Conservation (phyloP, 1,140 invertebrate species). For the Hetaerina americana region DNA sequence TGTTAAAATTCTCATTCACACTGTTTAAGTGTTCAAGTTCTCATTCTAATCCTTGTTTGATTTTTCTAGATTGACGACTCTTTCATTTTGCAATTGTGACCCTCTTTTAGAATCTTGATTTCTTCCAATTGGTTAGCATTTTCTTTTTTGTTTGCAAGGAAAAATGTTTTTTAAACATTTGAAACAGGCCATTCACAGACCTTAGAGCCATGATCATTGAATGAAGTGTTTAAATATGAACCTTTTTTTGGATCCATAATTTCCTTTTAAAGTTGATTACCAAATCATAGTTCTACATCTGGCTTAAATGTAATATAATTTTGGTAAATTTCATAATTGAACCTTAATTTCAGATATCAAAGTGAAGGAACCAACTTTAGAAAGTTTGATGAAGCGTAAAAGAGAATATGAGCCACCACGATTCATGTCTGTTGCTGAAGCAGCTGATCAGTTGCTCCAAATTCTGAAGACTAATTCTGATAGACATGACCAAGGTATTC, state of each 20-base stretch:
- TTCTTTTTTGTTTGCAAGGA: no score
- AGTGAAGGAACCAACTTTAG: slow-evolving; percentile 93
- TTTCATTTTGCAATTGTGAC: no score
- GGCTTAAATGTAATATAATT: background rate
- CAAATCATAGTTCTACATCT: background rate
- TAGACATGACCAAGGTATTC: slow-evolving; percentile 16
- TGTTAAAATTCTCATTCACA: no score
- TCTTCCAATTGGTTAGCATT: no score
- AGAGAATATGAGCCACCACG: slow-evolving; percentile 85
- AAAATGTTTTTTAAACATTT: no score
- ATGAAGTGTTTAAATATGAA: background rate
- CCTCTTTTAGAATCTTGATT: no score
- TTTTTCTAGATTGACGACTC: no score
- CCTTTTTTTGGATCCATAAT: background rate
- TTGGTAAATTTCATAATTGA: background rate
- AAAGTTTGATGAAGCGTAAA: slow-evolving; percentile 81
- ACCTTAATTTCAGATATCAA: slow-evolving; percentile 65
- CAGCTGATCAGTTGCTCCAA: slow-evolving; percentile 65
- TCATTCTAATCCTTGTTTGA: no score
- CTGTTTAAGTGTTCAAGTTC: no score
- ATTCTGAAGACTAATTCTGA: slow-evolving; percentile 43
- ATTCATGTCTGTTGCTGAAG: slow-evolving; percentile 83
- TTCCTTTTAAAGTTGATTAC: slow-evolving; percentile 1
- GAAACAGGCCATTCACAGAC: no score
- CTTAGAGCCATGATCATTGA: no score